These are phyloP conservation scores for Acrocephalus scirpaceus DNA, from an alignment of 2,797 vertebrate species.

Conservation along the genomic window DNA sequence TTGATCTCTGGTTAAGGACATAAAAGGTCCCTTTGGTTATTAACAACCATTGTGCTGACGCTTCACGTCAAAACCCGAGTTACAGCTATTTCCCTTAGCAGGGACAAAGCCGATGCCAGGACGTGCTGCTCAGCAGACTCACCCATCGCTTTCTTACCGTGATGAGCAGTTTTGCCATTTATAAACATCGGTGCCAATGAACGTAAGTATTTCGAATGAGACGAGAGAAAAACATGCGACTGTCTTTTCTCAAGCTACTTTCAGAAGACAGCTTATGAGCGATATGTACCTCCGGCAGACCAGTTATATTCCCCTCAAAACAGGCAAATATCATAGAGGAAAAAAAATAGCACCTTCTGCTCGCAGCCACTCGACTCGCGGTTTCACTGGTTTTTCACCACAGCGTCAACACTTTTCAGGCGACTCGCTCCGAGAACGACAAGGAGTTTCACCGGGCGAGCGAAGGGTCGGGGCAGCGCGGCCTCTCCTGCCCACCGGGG, in stretches of 20 bases:
- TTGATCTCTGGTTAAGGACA: neutral
- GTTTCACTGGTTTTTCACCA: neutral
- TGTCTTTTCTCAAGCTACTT: neutral
- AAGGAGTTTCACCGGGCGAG: neutral
- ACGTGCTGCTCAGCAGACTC: neutral
- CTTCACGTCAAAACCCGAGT: neutral
- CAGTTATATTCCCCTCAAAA: neutral
- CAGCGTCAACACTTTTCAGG: neutral
- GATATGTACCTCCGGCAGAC: neutral
- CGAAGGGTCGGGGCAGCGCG: neutral
- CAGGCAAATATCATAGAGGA: fast-evolving
- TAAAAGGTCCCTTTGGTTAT: neutral
- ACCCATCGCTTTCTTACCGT: neutral
- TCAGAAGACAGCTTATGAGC: neutral
- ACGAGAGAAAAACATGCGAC: neutral
- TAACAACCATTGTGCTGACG: fast-evolving
- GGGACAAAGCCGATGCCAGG: neutral
- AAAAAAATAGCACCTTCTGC: neutral
- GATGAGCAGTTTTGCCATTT: neutral
- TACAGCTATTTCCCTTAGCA: neutral
- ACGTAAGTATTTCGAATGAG: neutral
- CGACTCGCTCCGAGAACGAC: neutral
- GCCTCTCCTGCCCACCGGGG: neutral
- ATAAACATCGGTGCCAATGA: neutral
- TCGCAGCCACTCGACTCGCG: neutral